Percentiles rank a stretch among this genome's conserved stretches.
phyloP scores from a whole-genome alignment of 2,797 vertebrate genomes.

The Antrozous pallidus region DNA sequence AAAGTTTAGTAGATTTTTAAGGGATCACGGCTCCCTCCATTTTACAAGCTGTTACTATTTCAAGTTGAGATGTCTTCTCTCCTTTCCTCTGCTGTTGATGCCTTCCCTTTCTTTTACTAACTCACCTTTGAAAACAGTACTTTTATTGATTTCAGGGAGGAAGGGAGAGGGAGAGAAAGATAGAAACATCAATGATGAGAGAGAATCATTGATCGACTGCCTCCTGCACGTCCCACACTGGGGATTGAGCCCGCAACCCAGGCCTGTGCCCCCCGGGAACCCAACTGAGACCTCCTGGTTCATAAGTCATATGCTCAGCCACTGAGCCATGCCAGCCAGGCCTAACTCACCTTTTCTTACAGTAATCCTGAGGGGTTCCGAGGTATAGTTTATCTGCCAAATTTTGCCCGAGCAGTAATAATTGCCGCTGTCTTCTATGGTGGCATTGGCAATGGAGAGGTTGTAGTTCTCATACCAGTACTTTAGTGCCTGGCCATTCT shows the following conservation, averaged over 20 bases:
- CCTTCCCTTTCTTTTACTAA: not conserved
- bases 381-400: fast-evolving
- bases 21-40: not conserved
- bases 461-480: conserved; percentile 42
- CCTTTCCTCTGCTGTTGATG: not conserved
- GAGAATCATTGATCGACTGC: no score
- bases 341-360: conserved; percentile 50
- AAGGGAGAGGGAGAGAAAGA: no score
- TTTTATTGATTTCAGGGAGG: no score
- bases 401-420: conserved; percentile 15
- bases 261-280: no score
- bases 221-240: no score
- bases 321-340: no score
- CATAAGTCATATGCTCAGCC: no score
- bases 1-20: not conserved
- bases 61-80: not conserved
- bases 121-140: conserved; percentile 39
- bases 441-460: not conserved
- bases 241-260: no score
- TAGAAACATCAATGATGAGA: no score
- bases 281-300: no score
- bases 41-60: not conserved
- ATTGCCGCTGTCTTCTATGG: not conserved
- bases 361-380: conserved; percentile 3
- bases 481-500: not conserved